These are phyloP conservation scores for Malthinus flaveolus DNA, from an alignment of 2,888 invertebrate genomes.

Conservation along the genomic window DNA sequence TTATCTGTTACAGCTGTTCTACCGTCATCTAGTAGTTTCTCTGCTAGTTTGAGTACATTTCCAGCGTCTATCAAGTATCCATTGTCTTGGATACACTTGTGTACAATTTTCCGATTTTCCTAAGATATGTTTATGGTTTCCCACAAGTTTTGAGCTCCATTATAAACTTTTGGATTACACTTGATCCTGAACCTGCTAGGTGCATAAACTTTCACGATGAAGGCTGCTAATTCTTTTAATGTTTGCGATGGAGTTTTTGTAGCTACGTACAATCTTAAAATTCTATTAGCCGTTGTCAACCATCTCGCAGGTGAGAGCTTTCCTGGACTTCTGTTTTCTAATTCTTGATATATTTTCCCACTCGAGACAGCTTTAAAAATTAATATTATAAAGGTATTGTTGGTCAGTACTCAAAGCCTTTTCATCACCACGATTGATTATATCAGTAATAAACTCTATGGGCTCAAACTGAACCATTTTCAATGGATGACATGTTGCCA, in stretches of 20 bases:
- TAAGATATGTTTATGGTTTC: neutral
- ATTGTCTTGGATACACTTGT: constrained; percentile 1
- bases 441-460: too few relatives aligned
- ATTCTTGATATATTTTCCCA: too few relatives aligned
- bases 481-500: too few relatives aligned
- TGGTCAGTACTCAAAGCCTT: too few relatives aligned
- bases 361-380: too few relatives aligned
- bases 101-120: neutral
- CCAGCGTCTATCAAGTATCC: too few relatives aligned
- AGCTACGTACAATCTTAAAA: constrained; percentile 32
- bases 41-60: neutral
- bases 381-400: too few relatives aligned
- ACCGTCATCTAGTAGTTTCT: neutral
- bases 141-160: neutral
- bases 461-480: too few relatives aligned
- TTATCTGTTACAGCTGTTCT: constrained; percentile 27
- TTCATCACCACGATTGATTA: too few relatives aligned
- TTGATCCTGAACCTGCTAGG: neutral
- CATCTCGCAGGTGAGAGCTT: constrained; percentile 31
- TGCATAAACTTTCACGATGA: neutral
- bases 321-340: constrained; percentile 28
- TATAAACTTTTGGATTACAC: neutral
- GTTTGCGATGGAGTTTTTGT: constrained; percentile 27
- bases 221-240: constrained; percentile 5
- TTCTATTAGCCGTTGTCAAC: constrained; percentile 34